These are phyloP conservation scores for Premnoplex brunnescens DNA, from an alignment of 2,797 vertebrate species.

Conservation along the genomic window DNA sequence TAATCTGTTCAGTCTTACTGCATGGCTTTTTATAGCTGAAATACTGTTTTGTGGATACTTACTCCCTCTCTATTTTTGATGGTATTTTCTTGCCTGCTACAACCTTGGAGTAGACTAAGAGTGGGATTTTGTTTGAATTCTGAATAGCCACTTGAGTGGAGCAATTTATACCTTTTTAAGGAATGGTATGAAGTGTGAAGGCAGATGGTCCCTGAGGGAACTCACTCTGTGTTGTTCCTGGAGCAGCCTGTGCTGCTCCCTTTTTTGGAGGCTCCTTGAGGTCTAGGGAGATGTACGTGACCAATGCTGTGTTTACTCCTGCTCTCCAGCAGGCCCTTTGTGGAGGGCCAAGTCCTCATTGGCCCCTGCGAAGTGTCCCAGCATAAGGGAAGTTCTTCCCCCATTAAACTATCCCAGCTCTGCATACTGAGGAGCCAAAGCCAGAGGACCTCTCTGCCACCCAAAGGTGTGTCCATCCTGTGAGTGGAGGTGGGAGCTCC, in stretches of 20 bases:
- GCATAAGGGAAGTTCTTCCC: background rate
- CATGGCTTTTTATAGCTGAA: background rate
- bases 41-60: background rate
- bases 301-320: background rate
- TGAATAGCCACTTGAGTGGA: background rate
- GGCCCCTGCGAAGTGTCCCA: background rate
- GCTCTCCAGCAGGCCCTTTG: background rate
- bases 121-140: background rate
- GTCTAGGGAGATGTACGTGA: background rate
- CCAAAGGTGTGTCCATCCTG: background rate
- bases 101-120: background rate
- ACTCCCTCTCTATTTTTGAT: background rate
- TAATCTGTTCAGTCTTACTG: background rate
- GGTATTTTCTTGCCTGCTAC: background rate
- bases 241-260: background rate
- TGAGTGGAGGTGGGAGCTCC: background rate
- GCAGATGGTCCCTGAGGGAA: background rate
- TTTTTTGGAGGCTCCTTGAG: background rate
- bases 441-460: background rate
- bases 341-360: background rate
- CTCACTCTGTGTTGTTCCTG: background rate
- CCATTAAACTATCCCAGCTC: fast-evolving
- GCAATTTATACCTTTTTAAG: slow-evolving; percentile 37
- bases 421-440: background rate
- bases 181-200: slow-evolving; percentile 14